Conservation (phyloP, 2,113 vertebrate genomes). For the Poicephalus meyeri region DNA sequence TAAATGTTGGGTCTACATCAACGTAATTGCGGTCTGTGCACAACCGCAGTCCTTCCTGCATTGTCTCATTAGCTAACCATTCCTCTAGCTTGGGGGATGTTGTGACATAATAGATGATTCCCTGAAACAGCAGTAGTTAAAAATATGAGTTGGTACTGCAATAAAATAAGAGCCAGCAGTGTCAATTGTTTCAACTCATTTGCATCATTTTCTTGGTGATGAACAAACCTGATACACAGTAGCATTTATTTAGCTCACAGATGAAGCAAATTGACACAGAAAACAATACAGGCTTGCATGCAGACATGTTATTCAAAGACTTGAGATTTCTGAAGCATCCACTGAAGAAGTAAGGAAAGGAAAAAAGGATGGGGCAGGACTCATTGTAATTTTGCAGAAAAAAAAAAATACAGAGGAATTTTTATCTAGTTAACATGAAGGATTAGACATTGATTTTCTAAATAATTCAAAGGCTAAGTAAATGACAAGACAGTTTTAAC, state of each 20-base stretch:
- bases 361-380: background rate
- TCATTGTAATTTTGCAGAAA: background rate
- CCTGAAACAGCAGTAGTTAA: slow-evolving; percentile 69
- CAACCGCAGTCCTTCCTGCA: slow-evolving; percentile 90
- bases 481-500: background rate
- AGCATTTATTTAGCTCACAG: background rate
- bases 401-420: background rate
- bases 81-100: slow-evolving; percentile 93
- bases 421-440: background rate
- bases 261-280: background rate
- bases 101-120: slow-evolving; percentile 96
- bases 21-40: slow-evolving; percentile 94
- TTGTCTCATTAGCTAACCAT: slow-evolving; percentile 94
- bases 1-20: slow-evolving; percentile 97
- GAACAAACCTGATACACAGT: background rate
- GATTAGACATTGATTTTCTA: background rate
- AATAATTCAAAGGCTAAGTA: background rate
- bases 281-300: background rate
- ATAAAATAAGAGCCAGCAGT: background rate
- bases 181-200: background rate
- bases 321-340: background rate
- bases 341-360: background rate
- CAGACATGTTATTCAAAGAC: background rate
- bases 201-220: background rate
- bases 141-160: background rate